These are phyloP conservation scores for Rhizomys pruinosus DNA, from an alignment of 2,113 vertebrate genomes.

Conservation along the genomic window DNA sequence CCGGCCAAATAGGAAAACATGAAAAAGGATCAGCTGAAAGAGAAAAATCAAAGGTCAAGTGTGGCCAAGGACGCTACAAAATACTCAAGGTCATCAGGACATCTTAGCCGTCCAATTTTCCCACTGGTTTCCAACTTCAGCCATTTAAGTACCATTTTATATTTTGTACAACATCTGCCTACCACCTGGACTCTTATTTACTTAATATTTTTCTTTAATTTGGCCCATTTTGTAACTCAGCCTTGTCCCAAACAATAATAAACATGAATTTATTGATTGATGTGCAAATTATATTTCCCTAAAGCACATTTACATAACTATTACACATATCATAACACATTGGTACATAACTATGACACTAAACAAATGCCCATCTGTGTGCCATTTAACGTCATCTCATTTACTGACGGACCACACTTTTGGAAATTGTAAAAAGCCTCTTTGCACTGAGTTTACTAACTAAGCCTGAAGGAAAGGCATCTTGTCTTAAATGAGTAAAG, in stretches of 20 bases:
- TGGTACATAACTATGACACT: slow-evolving; percentile 9
- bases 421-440: neutral
- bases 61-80: neutral
- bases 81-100: neutral
- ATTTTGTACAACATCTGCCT: slow-evolving; percentile 61
- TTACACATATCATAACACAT: slow-evolving; percentile 56
- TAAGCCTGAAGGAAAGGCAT: neutral
- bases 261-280: slow-evolving; percentile 69
- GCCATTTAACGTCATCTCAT: neutral
- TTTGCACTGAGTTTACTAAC: neutral
- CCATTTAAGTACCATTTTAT: neutral
- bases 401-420: neutral
- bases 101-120: neutral
- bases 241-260: slow-evolving; percentile 69
- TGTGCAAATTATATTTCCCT: slow-evolving; percentile 63
- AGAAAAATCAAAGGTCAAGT: slow-evolving; percentile 38
- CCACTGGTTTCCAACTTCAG: neutral
- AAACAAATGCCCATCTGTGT: slow-evolving; percentile 55
- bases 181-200: slow-evolving; percentile 57
- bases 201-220: slow-evolving; percentile 65
- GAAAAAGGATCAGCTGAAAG: neutral
- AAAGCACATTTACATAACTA: slow-evolving; percentile 57
- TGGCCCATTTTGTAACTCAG: slow-evolving; percentile 50
- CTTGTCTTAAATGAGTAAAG: neutral
- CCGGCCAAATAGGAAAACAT: neutral